Base-by-base conservation (phyloP, 2,113 vertebrate genomes). In the Corynorhinus townsendii region DNA sequence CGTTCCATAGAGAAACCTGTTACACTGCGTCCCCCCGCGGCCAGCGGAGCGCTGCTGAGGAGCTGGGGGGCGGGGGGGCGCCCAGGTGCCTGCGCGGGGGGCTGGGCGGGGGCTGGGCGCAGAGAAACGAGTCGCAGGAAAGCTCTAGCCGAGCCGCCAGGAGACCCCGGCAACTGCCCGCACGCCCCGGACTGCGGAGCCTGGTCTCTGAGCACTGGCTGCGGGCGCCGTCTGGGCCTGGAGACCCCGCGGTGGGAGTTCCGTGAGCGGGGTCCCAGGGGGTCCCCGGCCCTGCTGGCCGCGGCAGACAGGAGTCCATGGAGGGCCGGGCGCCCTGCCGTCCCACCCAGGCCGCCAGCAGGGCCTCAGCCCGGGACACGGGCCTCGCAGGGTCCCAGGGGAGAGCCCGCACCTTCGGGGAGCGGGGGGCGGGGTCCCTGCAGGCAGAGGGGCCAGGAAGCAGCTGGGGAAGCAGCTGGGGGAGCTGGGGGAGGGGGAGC, bases 381-480 rank as follows among this genome's bases (percentile, higher is more conserved):
- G 2, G 40, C 22, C 45, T 28, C 49, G 33, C 73, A 11, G 8
- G n/a, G 35, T 14, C 43, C 43, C 12, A 0, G 0, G 10, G 0
- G 14, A 47, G 11, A 47, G 45, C 7, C 71, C 12, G 17, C n/a
- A 20, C 45, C 89, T 92, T 15, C 20, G 28, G 56, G 20, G 68
- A 1, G 24, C 3, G 38, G 20, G 16, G 19, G 24, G 26, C 35
- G 2, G 24, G n/a, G 40, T 14, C 24, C 84, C 15, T 24, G 2
- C 22, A 7, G 11, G 26, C 5, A 0, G 62, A 33, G 28, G 0
- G 7, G 12, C 5, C 75, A 54, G 95, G 86, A 94, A 35, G 59
- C 81, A 94, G 90, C 77, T 87, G 89, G 19, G 35, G 83, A 83
- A 73, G 17, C 81, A 92, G 90, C 77, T 87, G 85, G 15, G 33